Conservation (phyloP, 2,888 invertebrate species). For the Nephrotoma guestfalica region DNA sequence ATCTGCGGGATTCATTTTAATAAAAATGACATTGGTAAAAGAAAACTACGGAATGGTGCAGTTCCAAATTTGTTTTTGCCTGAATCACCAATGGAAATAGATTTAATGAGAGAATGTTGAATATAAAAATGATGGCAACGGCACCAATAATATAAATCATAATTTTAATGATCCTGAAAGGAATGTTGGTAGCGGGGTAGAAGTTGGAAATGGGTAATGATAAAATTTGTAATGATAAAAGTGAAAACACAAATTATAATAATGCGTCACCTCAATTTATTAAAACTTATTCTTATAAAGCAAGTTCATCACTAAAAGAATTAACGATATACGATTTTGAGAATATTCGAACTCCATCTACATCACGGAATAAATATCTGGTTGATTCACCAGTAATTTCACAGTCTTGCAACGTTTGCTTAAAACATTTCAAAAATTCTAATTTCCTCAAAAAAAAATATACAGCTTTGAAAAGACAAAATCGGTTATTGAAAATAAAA, state of each 20-base stretch:
- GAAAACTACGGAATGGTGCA: no score
- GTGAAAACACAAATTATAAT: no score
- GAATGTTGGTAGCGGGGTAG: background rate
- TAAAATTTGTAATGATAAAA: background rate
- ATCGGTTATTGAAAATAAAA: no score
- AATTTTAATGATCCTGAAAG: background rate
- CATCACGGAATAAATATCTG: no score
- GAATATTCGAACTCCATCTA: no score
- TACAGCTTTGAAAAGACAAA: no score
- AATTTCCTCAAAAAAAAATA: no score
- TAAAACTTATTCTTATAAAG: background rate
- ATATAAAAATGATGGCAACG: background rate
- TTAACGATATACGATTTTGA: background rate
- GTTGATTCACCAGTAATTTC: no score
- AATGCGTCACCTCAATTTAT: background rate
- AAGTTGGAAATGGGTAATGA: no score
- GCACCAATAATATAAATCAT: background rate
- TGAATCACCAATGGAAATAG: background rate
- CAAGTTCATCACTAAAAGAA: background rate
- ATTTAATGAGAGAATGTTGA: background rate
- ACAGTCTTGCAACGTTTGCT: no score
- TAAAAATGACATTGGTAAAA: background rate
- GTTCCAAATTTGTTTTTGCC: background rate
- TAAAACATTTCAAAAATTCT: no score
- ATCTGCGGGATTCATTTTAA: background rate